Evolutionary conservation across 2,113 vertebrate species (phyloP).

Genomic region (Corynorhinus townsendii): DNA sequence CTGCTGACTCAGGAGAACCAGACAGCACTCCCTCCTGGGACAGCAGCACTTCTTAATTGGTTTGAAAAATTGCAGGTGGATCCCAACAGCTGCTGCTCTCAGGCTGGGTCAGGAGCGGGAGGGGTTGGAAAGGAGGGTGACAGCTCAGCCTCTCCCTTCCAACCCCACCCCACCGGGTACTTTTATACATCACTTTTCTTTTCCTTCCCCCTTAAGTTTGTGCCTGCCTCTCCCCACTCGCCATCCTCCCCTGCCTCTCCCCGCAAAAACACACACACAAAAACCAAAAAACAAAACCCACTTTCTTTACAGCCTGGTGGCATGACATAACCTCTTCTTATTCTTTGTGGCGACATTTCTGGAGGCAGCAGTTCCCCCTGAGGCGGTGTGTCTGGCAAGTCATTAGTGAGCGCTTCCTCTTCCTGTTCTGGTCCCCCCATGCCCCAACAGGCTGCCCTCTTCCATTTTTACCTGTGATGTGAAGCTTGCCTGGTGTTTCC

Average conservation of each 20-base stretch:
- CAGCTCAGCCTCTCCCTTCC: background rate
- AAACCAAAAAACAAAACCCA: too few species aligned
- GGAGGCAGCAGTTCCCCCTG: background rate
- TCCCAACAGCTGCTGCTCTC: background rate
- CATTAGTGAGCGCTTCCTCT: background rate
- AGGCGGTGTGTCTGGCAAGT: background rate
- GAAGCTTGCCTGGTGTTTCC: background rate
- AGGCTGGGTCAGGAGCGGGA: background rate
- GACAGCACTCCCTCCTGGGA: background rate
- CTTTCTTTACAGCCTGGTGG: background rate
- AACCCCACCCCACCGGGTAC: too few species aligned
- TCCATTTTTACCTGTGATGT: background rate
- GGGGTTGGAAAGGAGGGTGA: background rate
- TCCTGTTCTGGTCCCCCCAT: background rate
- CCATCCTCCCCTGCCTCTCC: too few species aligned
- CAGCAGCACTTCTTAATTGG: background rate
- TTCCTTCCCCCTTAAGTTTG: background rate
- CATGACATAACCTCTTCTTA: background rate
- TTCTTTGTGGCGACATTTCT: background rate
- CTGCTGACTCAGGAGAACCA: background rate
- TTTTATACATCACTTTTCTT: background rate
- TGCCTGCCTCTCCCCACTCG: background rate
- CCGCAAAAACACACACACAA: too few species aligned
- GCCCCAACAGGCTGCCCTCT: background rate
- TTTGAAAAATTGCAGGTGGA: conserved; percentile 9